Base-by-base conservation (phyloP, 1,140 invertebrate genomes). In the Schlechtendalia chinensis region DNA sequence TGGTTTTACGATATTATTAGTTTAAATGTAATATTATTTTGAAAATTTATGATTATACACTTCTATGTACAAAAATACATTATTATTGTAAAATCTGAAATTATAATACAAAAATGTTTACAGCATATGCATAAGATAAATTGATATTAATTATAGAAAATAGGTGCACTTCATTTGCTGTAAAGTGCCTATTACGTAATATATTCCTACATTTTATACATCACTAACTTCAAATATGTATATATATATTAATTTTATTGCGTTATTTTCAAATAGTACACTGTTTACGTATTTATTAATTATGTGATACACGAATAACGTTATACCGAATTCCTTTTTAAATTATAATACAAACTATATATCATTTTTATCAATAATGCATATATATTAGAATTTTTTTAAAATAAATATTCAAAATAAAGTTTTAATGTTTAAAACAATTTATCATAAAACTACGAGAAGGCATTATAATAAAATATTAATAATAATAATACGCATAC, bases 271-370 rank as follows among this genome's bases (percentile, higher is more conserved):
- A 1, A 32, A 65, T 16, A 32, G 29, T 16, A 29, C 59, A 63
- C 17, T 63, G n/a, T n/a, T n/a, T n/a, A 39, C 61, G 10, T 65
- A 65, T 65, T 65, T 65, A 8, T 65, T 65, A 65, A 65, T 65
- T 65, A 32, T 27, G 32, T 39, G 19, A 39, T 39, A 39, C 3
- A 4, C 8, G 1, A 17, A 65, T 65, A 39, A 65, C 17, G 10
- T 65, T 29, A 65, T 65, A 11, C 61, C 19, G 19, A 17, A 65
- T 65, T 65, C 17, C 29, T 29, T n/a, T 2, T 39, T 65, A 65
- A 65, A 65, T 65, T 27, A 65, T 32, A 65, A 19, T 3, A 8
- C 29, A 1, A 65, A 65, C 19, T 39, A 11, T n/a, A 65, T 39
- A 4, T 19, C 19, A 65, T 65, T 19, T 24, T 61, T 27, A 61